Base-by-base conservation (phyloP, 2,888 invertebrate species). In the Sericinus montela region DNA sequence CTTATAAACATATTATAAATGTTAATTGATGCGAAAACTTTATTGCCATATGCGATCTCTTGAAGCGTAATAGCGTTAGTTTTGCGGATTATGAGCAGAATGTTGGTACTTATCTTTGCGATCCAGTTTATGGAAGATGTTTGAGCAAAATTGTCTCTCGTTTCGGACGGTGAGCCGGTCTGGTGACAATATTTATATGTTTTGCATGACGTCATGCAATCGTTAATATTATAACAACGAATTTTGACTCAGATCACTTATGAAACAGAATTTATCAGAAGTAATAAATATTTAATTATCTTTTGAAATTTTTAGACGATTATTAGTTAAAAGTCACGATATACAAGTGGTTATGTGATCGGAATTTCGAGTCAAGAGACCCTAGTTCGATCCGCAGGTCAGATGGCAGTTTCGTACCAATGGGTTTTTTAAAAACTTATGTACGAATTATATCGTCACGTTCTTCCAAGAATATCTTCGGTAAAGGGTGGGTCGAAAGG, bases 1-100 rank as follows among this genome's bases (percentile, higher is more conserved):
- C 48, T 47, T 30, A 52, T 49, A 44, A 44, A 44, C 38, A 38
- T 45, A 41, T 49, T 40, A 45, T 35, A 32, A 32, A 45, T 45
- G 45, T 45, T 50, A 50, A 49, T 41, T 15, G 45, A 45, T 32
- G 45, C 36, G 40, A 36, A 40, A 30, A 45, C 14, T 19, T 30
- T 34, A 39, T 16, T 16, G 15, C 1, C 10, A 13, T 32, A 15
- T 5, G 44, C 25, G 25, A 25, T 32, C 25, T 39, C 34, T 37
- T 37, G 28, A 7, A 34, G 39, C 13, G 5, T 32, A 32, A 32
- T 32, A 32, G 32, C 28, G 39, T 48, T 39, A 48, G 43, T 37
- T 48, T 43, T 25, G 38, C 43, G 38, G 48, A 43, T 38, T 36
- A 41, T 16, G 35, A 29, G 29, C 29, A 25, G n/a, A 9, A n/a